Conservation (phyloP, 1,140 invertebrate species). For the Drosophila littoralis region DNA sequence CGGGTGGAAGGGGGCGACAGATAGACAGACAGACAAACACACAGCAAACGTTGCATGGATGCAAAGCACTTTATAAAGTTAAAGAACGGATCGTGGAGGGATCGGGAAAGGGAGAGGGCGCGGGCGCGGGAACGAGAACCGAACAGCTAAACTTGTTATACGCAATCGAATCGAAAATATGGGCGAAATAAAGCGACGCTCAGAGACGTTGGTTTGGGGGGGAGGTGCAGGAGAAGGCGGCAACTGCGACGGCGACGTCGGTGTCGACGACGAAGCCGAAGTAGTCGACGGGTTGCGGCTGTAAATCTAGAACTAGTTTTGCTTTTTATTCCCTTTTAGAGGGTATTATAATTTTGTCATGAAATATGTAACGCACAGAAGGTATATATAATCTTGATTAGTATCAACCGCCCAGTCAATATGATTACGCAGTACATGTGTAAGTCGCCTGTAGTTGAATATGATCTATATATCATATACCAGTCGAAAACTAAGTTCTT, state of each 20-base stretch:
- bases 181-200: constrained; percentile 70
- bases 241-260: neutral
- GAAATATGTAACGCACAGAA: too few species aligned
- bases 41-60: constrained; percentile 64
- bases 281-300: constrained; percentile 32
- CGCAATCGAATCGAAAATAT: constrained; percentile 80
- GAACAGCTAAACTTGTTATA: constrained; percentile 77
- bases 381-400: too few species aligned
- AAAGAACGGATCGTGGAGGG: constrained; percentile 49
- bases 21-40: constrained; percentile 1
- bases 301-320: constrained; percentile 84
- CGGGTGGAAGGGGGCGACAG: neutral
- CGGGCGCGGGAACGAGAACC: constrained; percentile 1
- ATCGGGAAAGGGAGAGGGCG: constrained; percentile 10
- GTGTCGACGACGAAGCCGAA: neutral
- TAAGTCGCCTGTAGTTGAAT: too few species aligned
- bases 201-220: constrained; percentile 1
- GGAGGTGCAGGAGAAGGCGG: neutral
- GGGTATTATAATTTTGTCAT: too few species aligned
- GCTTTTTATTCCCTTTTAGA: constrained; percentile 29
- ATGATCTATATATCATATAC: too few species aligned
- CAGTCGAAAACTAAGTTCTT: too few species aligned
- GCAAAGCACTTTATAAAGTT: constrained; percentile 74
- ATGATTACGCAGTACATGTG: too few species aligned
- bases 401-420: too few species aligned